A percentile compares a stretch with the other conserved stretches of the same genome.
These are phyloP conservation scores for Ochotona curzoniae DNA, from an alignment of 2,113 vertebrate genomes.

Conservation along the genomic window DNA sequence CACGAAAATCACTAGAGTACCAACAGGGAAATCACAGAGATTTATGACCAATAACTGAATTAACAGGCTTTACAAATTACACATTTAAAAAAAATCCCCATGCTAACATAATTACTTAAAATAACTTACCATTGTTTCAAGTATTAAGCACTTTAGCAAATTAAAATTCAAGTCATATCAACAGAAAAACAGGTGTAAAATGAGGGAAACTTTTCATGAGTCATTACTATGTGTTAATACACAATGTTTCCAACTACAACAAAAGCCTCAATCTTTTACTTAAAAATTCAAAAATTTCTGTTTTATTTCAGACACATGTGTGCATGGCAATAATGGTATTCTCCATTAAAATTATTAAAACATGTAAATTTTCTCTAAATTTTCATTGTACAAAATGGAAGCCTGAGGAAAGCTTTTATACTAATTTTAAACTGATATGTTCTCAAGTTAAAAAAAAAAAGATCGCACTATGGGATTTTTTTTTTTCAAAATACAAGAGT, in stretches of 20 bases:
- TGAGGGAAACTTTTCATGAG: conserved; percentile 82
- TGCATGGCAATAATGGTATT: conserved; percentile 88
- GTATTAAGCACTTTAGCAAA: conserved; percentile 77
- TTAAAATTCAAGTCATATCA: conserved; percentile 74
- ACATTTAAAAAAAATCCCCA: conserved; percentile 9
- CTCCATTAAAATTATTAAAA: conserved; percentile 78
- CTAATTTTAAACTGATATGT: conserved; percentile 26
- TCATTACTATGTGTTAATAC: conserved; percentile 87
- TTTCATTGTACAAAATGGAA: conserved; percentile 61
- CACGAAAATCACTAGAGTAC: neutral
- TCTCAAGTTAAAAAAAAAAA: conserved; percentile 44
- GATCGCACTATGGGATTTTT: conserved; percentile 1
- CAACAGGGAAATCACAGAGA: neutral
- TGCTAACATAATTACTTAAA: conserved; percentile 57
- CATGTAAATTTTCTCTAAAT: conserved; percentile 73
- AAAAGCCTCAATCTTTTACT: conserved; percentile 86
- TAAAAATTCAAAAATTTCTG: conserved; percentile 83
- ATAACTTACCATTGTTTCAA: neutral
- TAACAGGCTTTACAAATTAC: neutral
- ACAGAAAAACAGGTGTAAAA: conserved; percentile 79
- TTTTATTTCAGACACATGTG: conserved; percentile 84
- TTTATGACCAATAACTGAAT: neutral
- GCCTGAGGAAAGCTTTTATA: too few relatives aligned
- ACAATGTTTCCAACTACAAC: conserved; percentile 79
- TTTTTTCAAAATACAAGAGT: neutral